Evolutionary conservation across 2,113 vertebrate species (phyloP).

Genomic region (Nannospalax galili): DNA sequence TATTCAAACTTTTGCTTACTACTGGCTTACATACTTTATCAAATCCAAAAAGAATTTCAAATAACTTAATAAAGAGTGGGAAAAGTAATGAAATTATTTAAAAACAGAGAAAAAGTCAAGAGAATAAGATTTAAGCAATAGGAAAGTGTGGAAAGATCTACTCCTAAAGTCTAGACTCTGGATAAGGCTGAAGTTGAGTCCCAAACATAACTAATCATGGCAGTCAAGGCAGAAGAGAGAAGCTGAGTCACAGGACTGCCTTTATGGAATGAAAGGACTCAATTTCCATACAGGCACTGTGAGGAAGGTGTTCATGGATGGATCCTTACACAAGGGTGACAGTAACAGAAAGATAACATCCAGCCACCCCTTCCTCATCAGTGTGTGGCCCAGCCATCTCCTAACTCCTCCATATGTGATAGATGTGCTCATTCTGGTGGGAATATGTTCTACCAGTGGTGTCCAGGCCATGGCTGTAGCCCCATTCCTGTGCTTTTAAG

Average conservation of each 20-base stretch:
- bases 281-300: fast-evolving
- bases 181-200: not conserved
- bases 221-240: not conserved
- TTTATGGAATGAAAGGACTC: not conserved
- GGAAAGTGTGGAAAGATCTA: not conserved
- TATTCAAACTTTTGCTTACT: not conserved
- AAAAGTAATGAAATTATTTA: not conserved
- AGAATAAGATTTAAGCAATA: not conserved
- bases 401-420: not conserved
- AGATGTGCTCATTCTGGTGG: not conserved
- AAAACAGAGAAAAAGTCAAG: not conserved
- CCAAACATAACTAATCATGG: too few relatives aligned
- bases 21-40: not conserved
- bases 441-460: not conserved
- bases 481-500: not conserved
- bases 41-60: not conserved
- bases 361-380: fast-evolving
- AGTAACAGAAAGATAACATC: not conserved
- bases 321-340: too few relatives aligned
- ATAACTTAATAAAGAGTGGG: not conserved
- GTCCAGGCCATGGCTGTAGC: not conserved
- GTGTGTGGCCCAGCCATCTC: not conserved
- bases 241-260: not conserved
- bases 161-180: not conserved
- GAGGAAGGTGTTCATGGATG: not conserved